Conservation (phyloP, 2,888 invertebrate genomes). For the Chromoteleia sp. region DNA sequence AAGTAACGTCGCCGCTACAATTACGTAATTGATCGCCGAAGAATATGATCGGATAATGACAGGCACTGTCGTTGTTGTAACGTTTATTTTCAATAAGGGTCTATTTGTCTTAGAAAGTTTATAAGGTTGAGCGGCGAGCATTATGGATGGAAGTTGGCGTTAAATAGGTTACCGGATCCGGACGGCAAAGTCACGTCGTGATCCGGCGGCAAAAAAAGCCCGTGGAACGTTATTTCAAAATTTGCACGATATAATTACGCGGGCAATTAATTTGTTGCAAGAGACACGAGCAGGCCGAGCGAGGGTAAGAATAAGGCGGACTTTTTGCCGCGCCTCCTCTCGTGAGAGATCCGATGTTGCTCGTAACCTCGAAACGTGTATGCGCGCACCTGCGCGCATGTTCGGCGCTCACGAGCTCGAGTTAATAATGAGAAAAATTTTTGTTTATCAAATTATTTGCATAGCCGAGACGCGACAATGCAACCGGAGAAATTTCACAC, state of each 20-base stretch:
- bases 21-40: not conserved
- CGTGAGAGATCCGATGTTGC: slow-evolving; percentile 63
- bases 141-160: slow-evolving; percentile 49
- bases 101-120: slow-evolving; percentile 68
- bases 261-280: slow-evolving; percentile 70
- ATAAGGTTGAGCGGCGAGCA: slow-evolving; percentile 35
- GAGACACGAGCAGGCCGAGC: slow-evolving; percentile 52
- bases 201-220: slow-evolving; percentile 59
- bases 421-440: slow-evolving; percentile 52
- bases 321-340: slow-evolving; percentile 69
- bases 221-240: slow-evolving; percentile 66
- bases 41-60: not conserved
- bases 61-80: not conserved
- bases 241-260: slow-evolving; percentile 71
- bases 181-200: slow-evolving; percentile 64
- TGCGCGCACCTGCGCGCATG: slow-evolving; percentile 54
- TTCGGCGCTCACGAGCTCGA: slow-evolving; percentile 14
- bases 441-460: slow-evolving; percentile 56
- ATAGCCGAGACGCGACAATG: slow-evolving; percentile 38
- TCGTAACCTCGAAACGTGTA: slow-evolving; percentile 56
- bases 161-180: slow-evolving; percentile 68
- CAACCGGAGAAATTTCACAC: slow-evolving; percentile 32
- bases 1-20: not conserved
- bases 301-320: slow-evolving; percentile 55
- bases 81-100: slow-evolving; percentile 59